These are phyloP conservation scores for Xerus inauris DNA, from an alignment of 2,113 vertebrate genomes.

Conservation along the genomic window DNA sequence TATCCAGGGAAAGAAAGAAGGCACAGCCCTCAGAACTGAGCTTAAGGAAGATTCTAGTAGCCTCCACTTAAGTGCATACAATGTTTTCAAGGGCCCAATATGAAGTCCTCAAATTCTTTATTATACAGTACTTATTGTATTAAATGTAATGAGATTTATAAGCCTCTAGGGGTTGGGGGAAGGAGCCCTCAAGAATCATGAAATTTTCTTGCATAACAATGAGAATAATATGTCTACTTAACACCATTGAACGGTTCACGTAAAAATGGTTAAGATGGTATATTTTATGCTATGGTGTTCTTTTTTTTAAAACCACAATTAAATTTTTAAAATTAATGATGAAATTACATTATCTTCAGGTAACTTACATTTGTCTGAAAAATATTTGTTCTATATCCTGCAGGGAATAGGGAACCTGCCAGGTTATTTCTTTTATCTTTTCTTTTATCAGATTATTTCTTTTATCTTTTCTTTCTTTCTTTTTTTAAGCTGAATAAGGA, in stretches of 20 bases:
- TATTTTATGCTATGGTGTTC: background rate
- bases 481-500: background rate
- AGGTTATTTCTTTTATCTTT: too few species aligned
- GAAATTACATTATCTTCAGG: conserved; percentile 42
- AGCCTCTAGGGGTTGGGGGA: background rate
- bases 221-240: background rate
- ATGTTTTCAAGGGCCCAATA: background rate
- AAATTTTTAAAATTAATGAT: background rate
- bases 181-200: background rate
- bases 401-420: background rate
- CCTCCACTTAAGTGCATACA: background rate
- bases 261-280: background rate
- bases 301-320: background rate
- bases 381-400: background rate
- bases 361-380: background rate
- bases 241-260: background rate
- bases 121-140: background rate
- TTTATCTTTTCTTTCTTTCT: too few species aligned
- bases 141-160: background rate
- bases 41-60: background rate
- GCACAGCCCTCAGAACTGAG: background rate
- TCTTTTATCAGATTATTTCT: background rate
- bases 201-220: background rate
- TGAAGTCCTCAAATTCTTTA: background rate
- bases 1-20: background rate